Evolutionary conservation across 2,113 vertebrate species (phyloP).

Genomic region (Lophochroa leadbeateri): DNA sequence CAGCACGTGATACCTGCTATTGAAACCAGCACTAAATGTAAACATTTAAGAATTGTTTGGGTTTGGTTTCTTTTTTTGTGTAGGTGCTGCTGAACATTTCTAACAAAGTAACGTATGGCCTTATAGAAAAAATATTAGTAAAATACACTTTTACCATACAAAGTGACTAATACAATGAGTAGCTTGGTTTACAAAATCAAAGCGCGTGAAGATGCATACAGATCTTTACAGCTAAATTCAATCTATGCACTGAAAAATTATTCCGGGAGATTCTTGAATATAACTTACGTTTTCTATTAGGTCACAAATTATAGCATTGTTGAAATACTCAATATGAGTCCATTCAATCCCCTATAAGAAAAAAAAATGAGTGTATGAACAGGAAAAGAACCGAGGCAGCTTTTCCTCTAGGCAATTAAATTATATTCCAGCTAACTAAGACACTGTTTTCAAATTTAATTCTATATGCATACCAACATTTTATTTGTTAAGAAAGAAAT

Average conservation of each 20-base stretch:
- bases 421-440: background rate
- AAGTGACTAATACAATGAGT: background rate
- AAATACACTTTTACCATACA: background rate
- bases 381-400: background rate
- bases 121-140: rapidly evolving
- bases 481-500: background rate
- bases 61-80: rapidly evolving
- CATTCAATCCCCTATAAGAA: conserved; percentile 90
- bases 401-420: background rate
- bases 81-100: background rate
- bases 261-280: background rate
- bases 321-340: conserved; percentile 99
- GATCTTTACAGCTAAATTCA: background rate
- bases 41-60: background rate
- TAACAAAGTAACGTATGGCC: background rate
- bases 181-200: background rate
- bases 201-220: background rate
- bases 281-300: conserved; percentile 98
- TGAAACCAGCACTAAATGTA: background rate
- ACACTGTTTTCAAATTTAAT: background rate
- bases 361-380: background rate
- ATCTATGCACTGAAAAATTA: background rate
- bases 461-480: background rate
- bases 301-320: conserved; percentile 97
- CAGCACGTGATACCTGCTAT: background rate